Conservation (phyloP, 2,113 vertebrate genomes). For the Myotis lucifugus region DNA sequence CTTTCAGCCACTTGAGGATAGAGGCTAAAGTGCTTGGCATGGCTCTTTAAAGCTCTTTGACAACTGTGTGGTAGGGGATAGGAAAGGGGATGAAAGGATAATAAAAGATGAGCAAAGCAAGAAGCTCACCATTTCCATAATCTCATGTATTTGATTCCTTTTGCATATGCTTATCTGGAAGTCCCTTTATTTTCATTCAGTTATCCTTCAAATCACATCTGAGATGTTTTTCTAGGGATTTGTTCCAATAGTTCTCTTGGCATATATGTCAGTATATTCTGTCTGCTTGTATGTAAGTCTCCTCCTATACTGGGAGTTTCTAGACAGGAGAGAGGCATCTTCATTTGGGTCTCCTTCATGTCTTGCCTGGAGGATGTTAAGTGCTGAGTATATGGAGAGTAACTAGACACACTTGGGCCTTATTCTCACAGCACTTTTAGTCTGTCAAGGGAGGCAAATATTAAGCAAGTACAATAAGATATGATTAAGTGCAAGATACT, state of each 20-base stretch:
- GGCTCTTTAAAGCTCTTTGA: constrained; percentile 10
- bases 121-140: neutral
- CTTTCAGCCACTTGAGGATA: neutral
- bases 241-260: neutral
- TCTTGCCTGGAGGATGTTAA: neutral
- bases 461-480: constrained; percentile 13
- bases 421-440: neutral
- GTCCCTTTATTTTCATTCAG: constrained; percentile 35
- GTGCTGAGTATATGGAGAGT: neutral
- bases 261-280: neutral
- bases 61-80: neutral
- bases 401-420: neutral
- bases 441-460: neutral
- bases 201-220: constrained; percentile 4
- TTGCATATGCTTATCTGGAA: neutral
- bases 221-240: neutral
- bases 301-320: neutral
- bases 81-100: neutral
- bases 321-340: neutral
- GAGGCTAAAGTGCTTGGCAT: constrained; percentile 12
- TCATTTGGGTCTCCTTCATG: neutral
- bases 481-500: neutral
- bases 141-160: neutral
- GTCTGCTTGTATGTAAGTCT: neutral
- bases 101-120: neutral